Conservation (phyloP, 2,113 vertebrate genomes). For the Rhea pennata region DNA sequence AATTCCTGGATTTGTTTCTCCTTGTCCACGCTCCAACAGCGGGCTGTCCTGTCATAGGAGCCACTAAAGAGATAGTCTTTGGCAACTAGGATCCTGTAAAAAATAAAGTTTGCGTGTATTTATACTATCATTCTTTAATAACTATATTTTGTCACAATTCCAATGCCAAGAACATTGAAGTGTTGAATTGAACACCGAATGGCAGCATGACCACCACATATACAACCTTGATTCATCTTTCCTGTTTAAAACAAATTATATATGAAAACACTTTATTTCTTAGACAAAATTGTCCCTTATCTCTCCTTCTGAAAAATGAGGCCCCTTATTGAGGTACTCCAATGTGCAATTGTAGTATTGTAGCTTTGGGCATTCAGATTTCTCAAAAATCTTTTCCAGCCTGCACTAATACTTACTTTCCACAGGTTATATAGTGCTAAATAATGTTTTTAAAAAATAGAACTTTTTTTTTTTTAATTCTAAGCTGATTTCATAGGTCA, state of each 20-base stretch:
- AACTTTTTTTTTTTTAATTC: background rate
- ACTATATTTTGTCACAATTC: background rate
- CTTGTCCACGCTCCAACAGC: slow-evolving; percentile 80
- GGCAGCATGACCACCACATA: background rate
- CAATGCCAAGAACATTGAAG: background rate
- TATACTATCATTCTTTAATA: background rate
- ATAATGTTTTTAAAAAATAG: background rate
- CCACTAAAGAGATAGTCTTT: slow-evolving; percentile 82
- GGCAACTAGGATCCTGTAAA: slow-evolving; percentile 78
- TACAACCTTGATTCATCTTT: background rate
- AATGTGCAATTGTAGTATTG: background rate
- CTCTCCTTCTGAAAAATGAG: background rate
- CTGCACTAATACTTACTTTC: background rate
- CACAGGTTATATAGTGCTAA: background rate
- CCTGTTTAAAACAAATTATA: background rate
- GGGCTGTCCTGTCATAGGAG: slow-evolving; percentile 83
- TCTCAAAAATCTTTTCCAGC: background rate
- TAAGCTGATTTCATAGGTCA: no score
- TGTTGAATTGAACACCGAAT: background rate
- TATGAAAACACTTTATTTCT: background rate
- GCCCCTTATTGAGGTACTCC: background rate
- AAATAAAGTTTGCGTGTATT: background rate
- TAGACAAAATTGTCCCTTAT: background rate
- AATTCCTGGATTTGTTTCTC: slow-evolving; percentile 79
- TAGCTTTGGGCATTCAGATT: background rate